These are phyloP conservation scores for Drosophila kuntzei DNA, from an alignment of 2,888 invertebrate genomes.

Conservation along the genomic window DNA sequence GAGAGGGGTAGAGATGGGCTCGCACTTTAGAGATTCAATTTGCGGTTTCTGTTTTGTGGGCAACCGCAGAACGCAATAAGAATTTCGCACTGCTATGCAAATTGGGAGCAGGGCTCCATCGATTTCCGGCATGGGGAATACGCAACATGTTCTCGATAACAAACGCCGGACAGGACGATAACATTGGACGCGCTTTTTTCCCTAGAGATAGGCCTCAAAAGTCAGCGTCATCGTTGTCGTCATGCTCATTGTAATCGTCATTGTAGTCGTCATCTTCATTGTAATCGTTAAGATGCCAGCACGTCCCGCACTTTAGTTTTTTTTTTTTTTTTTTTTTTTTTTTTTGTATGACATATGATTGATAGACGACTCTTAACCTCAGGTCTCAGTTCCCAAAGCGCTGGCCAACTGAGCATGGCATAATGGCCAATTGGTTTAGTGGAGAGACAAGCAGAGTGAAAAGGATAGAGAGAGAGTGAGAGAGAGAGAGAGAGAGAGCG, in stretches of 20 bases:
- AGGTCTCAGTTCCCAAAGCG: constrained; percentile 3
- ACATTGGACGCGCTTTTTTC: neutral
- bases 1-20: neutral
- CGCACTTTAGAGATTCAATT: constrained; percentile 54
- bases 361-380: constrained; percentile 38
- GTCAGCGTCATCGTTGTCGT: neutral
- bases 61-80: constrained; percentile 33
- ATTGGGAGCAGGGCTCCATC: constrained; percentile 17
- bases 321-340: neutral
- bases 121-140: constrained; percentile 4
- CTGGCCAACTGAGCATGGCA: constrained; percentile 41
- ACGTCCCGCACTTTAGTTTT: constrained; percentile 20
- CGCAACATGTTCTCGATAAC: constrained; percentile 11
- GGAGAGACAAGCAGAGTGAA: constrained; percentile 2
- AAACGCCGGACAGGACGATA: constrained; percentile 17
- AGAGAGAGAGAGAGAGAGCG: neutral
- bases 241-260: neutral
- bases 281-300: constrained; percentile 19
- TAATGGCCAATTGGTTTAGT: constrained; percentile 61
- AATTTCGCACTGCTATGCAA: constrained; percentile 35
- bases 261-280: constrained; percentile 18
- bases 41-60: constrained; percentile 25
- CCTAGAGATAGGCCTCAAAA: neutral
- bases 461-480: neutral
- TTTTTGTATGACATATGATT: constrained; percentile 54